A percentile compares a stretch with the other conserved stretches of the same genome.
Conservation (phyloP, 2,113 vertebrate genomes). For the Ramphastos sulfuratus region DNA sequence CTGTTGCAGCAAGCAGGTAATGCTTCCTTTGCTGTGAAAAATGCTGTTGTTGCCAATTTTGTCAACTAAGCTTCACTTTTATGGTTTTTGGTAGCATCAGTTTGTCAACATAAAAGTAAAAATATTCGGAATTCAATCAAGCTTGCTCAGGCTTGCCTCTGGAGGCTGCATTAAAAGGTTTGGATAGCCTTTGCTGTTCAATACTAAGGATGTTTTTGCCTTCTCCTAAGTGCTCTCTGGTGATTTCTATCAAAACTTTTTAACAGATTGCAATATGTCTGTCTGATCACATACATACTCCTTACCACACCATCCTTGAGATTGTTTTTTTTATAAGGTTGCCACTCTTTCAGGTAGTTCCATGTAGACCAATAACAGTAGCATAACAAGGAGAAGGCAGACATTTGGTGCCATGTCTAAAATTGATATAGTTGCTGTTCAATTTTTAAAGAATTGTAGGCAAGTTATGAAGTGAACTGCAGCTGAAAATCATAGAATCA, state of each 20-base stretch:
- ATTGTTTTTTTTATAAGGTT: neutral
- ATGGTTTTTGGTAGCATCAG: neutral
- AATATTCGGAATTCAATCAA: constrained; percentile 44
- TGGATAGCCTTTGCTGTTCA: constrained; percentile 11
- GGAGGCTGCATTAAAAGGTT: neutral
- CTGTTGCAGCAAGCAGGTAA: neutral
- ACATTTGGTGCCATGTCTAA: neutral
- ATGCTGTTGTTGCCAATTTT: neutral
- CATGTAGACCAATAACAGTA: neutral
- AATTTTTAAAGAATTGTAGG: neutral
- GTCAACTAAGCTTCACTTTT: constrained; percentile 31
- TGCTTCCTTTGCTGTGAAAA: constrained; percentile 11
- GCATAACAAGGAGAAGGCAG: neutral
- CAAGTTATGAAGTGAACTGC: neutral
- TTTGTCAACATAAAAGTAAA: constrained; percentile 51
- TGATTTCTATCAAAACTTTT: constrained; percentile 18
- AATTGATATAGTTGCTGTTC: neutral
- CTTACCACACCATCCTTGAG: neutral
- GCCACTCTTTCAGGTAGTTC: neutral
- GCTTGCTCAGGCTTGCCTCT: neutral
- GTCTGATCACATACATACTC: neutral
- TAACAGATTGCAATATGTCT: neutral
- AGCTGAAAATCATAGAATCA: no score
- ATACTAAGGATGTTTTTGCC: neutral
- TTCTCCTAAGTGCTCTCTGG: neutral